Conservation (phyloP, 1,140 invertebrate genomes). For the Drepana arcuata region DNA sequence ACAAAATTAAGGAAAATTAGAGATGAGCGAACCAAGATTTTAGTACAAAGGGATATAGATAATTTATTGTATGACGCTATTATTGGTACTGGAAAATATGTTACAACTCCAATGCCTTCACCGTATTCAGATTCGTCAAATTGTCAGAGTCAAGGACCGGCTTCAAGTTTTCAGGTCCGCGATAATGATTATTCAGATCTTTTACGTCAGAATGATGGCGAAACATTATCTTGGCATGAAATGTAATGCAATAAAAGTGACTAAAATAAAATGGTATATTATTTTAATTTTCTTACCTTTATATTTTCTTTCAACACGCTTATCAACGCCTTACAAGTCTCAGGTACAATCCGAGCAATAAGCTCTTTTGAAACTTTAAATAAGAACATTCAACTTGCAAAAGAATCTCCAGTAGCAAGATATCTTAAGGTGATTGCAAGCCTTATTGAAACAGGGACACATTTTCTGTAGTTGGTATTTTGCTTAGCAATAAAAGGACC, state of each 20-base stretch:
- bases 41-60: slow-evolving; percentile 16
- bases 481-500: slow-evolving; percentile 8
- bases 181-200: slow-evolving; percentile 4
- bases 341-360: slow-evolving; percentile 32
- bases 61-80: slow-evolving; percentile 13
- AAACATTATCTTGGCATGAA: slow-evolving; percentile 5
- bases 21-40: slow-evolving; percentile 17
- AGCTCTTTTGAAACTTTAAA: slow-evolving; percentile 33
- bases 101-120: slow-evolving; percentile 11
- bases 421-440: slow-evolving; percentile 10
- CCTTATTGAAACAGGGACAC: slow-evolving; percentile 3
- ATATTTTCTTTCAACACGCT: slow-evolving; percentile 6
- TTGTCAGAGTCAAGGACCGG: slow-evolving; percentile 8
- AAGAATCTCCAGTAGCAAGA: slow-evolving; percentile 11
- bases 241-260: slow-evolving; percentile 7
- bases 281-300: slow-evolving; percentile 11
- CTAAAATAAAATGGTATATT: slow-evolving; percentile 7
- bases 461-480: slow-evolving; percentile 8
- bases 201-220: slow-evolving; percentile 4
- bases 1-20: slow-evolving; percentile 15
- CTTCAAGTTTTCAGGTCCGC: slow-evolving; percentile 10
- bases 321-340: slow-evolving; percentile 21
- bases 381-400: slow-evolving; percentile 18
- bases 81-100: slow-evolving; percentile 12
- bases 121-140: slow-evolving; percentile 13